Evolutionary conservation across 2,797 vertebrate genomes (phyloP), one percentile per base, ranked within the genome.

Genomic region (Falco columbarius): DNA sequence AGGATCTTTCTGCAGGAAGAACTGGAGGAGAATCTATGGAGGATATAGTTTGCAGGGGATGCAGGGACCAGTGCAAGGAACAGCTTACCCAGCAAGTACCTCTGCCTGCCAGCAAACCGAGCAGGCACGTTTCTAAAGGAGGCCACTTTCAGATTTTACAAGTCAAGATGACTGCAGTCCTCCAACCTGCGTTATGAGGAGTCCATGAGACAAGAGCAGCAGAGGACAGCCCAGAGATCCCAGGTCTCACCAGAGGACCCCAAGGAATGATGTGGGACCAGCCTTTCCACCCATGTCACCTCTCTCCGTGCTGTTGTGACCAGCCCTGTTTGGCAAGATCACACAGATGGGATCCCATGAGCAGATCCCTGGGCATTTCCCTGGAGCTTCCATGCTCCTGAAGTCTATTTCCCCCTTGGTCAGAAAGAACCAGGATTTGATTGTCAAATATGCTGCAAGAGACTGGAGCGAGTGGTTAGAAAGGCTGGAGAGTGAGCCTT

Each of bases 271-370:
- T n/a, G 2, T 7, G 54, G 46, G 27, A 70, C 19, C 61, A 21
- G 54, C 32, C 32, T 26, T 7, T 14, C 44, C 5, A 4, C 1
- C 17, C 36, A 24, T 1, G 1, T 5, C 55, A 34, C 42, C 46
- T 70, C 55, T 56, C 26, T 13, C 24, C 13, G 3, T 1, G 2
- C 56, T 2, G 0, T 11, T 7, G 8, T 5, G 22, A 34, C 47
- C 4, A 1, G 12, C 16, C 30, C 1, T 2, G 9, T 51, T 49
- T 12, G 44, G 20, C 3, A 32, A 22, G 10, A 10, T 30, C 63
- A 23, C 76, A 7, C 22, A 5, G 38, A 30, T 19, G 30, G n/a
- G 27, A 62, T 63, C 67, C 56, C 16, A 2, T 0, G 7, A 38
- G 65, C 36, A n/a, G 24, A 19, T 8, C 86, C 55, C 46, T 4